phyloP scores from a whole-genome alignment of 2,797 vertebrate species.

The Callimico goeldii region DNA sequence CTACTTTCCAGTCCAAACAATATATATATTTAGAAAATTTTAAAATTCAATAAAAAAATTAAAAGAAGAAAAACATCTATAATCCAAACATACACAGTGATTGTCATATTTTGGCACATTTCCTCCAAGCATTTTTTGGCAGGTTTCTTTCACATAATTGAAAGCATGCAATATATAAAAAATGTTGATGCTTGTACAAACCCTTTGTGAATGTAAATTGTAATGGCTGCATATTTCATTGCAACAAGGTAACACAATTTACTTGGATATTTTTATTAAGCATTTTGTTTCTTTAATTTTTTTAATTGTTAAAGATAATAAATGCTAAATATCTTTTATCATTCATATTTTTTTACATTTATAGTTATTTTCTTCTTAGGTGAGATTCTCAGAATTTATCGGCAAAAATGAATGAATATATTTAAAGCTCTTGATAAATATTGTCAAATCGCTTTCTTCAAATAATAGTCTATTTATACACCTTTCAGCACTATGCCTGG shows the following conservation, averaged over 20 bases:
- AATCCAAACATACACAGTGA: background rate
- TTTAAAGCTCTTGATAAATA: background rate
- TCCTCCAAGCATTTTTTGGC: background rate
- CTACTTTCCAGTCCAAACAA: background rate
- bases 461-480: background rate
- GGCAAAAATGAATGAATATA: background rate
- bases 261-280: background rate
- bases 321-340: background rate
- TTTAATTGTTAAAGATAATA: conserved; percentile 36
- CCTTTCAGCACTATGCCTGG: background rate
- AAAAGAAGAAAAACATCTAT: background rate
- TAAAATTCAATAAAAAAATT: background rate
- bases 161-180: background rate
- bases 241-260: background rate
- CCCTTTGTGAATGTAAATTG: background rate
- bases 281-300: background rate
- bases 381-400: background rate
- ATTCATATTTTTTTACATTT: conserved; percentile 1
- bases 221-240: background rate
- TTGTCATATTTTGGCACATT: conserved; percentile 3
- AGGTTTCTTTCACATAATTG: background rate
- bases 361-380: conserved; percentile 15
- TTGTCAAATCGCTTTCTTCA: background rate
- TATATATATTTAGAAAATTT: background rate
- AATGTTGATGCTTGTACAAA: background rate